These are phyloP conservation scores for Fregata magnificens DNA, from an alignment of 2,113 vertebrate species.

Conservation along the genomic window DNA sequence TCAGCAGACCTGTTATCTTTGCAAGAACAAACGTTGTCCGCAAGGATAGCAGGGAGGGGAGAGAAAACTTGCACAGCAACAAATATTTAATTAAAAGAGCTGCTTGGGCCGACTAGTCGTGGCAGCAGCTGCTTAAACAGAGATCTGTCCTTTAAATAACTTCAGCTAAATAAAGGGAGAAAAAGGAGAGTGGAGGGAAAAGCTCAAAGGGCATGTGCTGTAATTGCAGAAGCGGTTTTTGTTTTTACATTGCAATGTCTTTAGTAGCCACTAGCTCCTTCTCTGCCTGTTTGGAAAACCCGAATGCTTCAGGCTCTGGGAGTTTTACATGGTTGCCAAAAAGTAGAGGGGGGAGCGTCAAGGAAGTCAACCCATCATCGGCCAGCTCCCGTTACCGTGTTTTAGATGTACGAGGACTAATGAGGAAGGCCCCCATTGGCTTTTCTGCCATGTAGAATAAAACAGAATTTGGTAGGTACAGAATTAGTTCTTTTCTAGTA, in stretches of 20 bases:
- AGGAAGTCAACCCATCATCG: accelerated
- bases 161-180: slow-evolving; percentile 20
- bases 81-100: slow-evolving; percentile 71
- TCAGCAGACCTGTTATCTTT: slow-evolving; percentile 15
- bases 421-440: neutral
- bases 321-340: neutral
- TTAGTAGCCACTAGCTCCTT: neutral
- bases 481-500: neutral
- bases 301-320: neutral
- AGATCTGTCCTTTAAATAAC: slow-evolving; percentile 60
- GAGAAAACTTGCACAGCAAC: slow-evolving; percentile 26
- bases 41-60: neutral
- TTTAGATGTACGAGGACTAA: neutral
- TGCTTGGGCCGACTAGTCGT: neutral
- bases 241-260: neutral
- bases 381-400: accelerated
- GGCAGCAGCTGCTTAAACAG: slow-evolving; percentile 73
- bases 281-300: neutral
- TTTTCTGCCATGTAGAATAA: neutral
- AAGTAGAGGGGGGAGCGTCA: neutral
- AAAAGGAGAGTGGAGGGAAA: neutral
- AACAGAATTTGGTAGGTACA: neutral
- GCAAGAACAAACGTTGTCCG: slow-evolving; percentile 6
- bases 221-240: neutral
- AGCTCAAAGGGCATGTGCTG: neutral